These are phyloP conservation scores for Cheilosia scutellata DNA, from an alignment of 2,888 invertebrate genomes.

Conservation along the genomic window DNA sequence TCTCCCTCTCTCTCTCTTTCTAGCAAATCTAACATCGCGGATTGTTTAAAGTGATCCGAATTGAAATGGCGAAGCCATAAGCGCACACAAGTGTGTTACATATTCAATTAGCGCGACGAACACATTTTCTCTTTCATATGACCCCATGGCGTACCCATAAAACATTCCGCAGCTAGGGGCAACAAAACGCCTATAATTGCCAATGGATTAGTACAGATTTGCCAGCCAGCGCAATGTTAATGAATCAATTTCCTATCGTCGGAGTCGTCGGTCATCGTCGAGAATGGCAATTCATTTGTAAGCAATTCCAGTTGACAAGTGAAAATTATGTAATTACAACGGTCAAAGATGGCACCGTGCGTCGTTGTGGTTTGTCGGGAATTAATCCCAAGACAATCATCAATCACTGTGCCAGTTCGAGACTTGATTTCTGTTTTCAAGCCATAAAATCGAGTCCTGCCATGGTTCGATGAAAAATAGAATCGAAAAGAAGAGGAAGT, in stretches of 20 bases:
- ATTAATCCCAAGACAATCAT: constrained; percentile 68
- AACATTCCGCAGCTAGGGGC: not conserved
- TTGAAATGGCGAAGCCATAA: constrained; percentile 2
- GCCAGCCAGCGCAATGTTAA: constrained; percentile 35
- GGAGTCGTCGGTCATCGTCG: constrained; percentile 2
- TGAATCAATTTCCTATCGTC: constrained; percentile 64
- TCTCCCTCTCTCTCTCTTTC: not conserved
- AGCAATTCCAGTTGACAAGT: constrained; percentile 65
- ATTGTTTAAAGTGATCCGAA: not conserved
- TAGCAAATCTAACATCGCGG: constrained; percentile 20
- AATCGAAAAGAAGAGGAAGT: constrained; percentile 39
- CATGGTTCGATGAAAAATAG: constrained; percentile 12
- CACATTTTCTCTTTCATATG: constrained; percentile 45
- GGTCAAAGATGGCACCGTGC: constrained; percentile 33
- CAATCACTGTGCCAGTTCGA: constrained; percentile 63
- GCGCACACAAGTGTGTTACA: not conserved
- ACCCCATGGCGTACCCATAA: constrained; percentile 1
- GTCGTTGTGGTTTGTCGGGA: constrained; percentile 41
- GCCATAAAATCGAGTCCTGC: constrained; percentile 63
- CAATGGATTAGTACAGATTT: constrained; percentile 41
- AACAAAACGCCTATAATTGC: constrained; percentile 48
- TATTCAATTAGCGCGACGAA: constrained; percentile 21
- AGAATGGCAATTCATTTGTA: constrained; percentile 66
- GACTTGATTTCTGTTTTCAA: constrained; percentile 38
- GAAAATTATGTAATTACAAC: constrained; percentile 69